These are phyloP conservation scores for Drosophila neotestacea DNA, from an alignment of 2,888 invertebrate genomes.

Conservation along the genomic window DNA sequence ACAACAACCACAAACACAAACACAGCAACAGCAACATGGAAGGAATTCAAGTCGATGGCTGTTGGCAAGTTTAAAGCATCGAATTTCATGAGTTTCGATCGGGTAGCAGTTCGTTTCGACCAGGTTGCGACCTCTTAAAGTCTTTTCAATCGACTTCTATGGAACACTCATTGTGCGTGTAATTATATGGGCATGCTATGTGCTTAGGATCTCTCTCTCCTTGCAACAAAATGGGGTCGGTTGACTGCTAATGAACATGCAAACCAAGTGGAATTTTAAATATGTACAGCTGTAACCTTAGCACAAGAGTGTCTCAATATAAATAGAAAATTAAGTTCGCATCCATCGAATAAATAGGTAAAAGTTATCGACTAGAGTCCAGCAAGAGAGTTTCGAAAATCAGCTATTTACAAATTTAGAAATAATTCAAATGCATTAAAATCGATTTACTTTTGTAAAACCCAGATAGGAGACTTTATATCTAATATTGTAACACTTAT, in stretches of 20 bases:
- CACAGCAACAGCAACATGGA: conserved; percentile 46
- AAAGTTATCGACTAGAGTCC: not conserved
- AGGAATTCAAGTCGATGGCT: conserved; percentile 72
- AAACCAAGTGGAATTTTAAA: conserved; percentile 31
- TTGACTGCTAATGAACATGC: conserved; percentile 53
- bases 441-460: too few species aligned
- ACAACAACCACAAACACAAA: conserved; percentile 38
- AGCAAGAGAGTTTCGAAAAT: not conserved
- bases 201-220: conserved; percentile 21
- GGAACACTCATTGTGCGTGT: conserved; percentile 51
- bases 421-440: too few species aligned
- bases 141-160: conserved; percentile 26
- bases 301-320: not conserved
- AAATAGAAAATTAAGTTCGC: not conserved
- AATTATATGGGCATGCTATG: conserved; percentile 74
- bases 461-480: too few species aligned
- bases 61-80: conserved; percentile 60
- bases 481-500: too few species aligned
- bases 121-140: conserved; percentile 57
- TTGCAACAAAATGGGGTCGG: conserved; percentile 46
- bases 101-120: conserved; percentile 12
- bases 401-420: too few species aligned
- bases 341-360: conserved; percentile 10
- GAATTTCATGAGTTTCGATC: conserved; percentile 75
- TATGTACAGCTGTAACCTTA: not conserved